Conservation (phyloP, 2,888 invertebrate genomes). For the Mayetiola destructor region DNA sequence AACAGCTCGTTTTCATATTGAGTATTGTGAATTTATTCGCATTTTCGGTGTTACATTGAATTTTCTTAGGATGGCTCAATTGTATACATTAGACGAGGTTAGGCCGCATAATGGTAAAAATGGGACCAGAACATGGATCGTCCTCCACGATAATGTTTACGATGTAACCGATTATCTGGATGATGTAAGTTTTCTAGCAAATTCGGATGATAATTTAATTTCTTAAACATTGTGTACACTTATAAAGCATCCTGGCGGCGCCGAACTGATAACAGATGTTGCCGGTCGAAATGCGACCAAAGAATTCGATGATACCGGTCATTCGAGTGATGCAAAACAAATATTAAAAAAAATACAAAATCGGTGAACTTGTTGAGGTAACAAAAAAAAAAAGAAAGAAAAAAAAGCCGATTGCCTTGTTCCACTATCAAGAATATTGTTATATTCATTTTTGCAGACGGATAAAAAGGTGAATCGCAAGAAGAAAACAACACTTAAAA, state of each 20-base stretch:
- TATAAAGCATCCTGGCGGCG: constrained; percentile 54
- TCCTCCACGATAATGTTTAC: constrained; percentile 50
- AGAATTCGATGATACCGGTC: constrained; percentile 50
- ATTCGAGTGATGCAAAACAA: constrained; percentile 47
- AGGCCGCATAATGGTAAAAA: constrained; percentile 42
- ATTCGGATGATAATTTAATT: background rate
- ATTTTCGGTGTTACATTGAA: too few relatives aligned
- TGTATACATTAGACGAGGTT: constrained; percentile 42
- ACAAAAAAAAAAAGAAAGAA: background rate
- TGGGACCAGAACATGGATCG: constrained; percentile 44
- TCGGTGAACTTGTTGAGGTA: constrained; percentile 43
- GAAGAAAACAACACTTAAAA: constrained; percentile 8
- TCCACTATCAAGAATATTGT: constrained; percentile 5
- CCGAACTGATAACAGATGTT: constrained; percentile 44
- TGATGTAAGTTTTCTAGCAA: constrained; percentile 36
- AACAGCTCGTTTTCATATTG: too few relatives aligned
- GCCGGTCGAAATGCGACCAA: constrained; percentile 53
- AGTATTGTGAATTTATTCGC: too few relatives aligned
- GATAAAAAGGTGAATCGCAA: constrained; percentile 17
- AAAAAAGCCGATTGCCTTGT: background rate
- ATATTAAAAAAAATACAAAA: constrained; percentile 44
- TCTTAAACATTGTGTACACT: background rate
- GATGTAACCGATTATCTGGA: constrained; percentile 49
- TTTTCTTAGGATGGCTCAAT: constrained; percentile 13
- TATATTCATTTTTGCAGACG: constrained; percentile 17